Evolutionary conservation across 2,797 vertebrate species (phyloP).

Genomic region (Protosalanx chinensis): DNA sequence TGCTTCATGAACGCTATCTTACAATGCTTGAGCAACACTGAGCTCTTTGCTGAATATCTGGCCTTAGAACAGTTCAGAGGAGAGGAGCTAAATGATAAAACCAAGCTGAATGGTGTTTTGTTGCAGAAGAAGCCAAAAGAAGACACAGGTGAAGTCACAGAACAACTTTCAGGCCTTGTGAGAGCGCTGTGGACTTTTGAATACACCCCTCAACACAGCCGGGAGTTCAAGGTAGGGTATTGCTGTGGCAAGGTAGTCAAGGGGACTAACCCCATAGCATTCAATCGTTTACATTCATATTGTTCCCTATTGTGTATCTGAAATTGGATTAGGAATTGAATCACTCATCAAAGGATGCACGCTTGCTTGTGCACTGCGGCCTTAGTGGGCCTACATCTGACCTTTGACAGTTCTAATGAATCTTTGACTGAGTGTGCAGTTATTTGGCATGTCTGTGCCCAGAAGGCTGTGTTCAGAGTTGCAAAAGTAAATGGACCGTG

Average conservation of each 20-base stretch:
- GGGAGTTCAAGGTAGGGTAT: slow-evolving; percentile 91
- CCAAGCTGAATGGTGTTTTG: slow-evolving; percentile 72
- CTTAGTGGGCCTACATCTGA: background rate
- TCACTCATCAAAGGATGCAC: background rate
- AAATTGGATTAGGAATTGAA: slow-evolving; percentile 4
- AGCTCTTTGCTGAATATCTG: slow-evolving; percentile 95
- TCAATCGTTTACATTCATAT: background rate
- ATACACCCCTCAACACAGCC: slow-evolving; percentile 96
- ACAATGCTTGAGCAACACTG: slow-evolving; percentile 98
- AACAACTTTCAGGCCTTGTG: slow-evolving; percentile 94
- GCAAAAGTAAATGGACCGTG: too few relatives aligned
- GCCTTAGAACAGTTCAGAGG: slow-evolving; percentile 89
- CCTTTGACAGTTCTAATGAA: background rate
- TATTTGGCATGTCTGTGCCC: background rate
- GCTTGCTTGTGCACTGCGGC: background rate
- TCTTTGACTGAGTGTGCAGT: background rate
- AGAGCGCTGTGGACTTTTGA: slow-evolving; percentile 96
- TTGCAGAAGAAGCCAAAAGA: slow-evolving; percentile 63
- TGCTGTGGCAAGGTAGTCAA: background rate
- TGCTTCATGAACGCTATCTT: slow-evolving; percentile 99
- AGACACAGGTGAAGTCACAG: slow-evolving; percentile 86
- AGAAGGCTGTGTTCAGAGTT: background rate
- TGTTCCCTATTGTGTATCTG: background rate
- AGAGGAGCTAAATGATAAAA: slow-evolving; percentile 54
- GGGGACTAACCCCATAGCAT: too few relatives aligned